Conservation (phyloP, 2,797 vertebrate genomes). For the Bufotes viridis region DNA sequence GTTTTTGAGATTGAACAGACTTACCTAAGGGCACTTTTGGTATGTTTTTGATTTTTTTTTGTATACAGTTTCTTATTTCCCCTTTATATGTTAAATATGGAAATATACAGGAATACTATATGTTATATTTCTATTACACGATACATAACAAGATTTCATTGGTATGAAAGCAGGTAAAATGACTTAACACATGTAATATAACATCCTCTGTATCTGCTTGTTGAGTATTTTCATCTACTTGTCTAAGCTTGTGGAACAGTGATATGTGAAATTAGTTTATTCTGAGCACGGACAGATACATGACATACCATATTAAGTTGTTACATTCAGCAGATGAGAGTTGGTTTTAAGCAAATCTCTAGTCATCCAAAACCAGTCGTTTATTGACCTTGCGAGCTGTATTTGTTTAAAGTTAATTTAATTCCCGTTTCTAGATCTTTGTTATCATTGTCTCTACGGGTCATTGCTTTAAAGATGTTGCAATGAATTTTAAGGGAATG, state of each 20-base stretch:
- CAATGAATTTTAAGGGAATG: constrained; percentile 21
- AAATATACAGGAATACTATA: background rate
- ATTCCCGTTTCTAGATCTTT: constrained; percentile 33
- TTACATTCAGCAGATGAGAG: constrained; percentile 39
- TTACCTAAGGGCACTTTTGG: too few relatives aligned
- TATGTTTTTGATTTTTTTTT: too few relatives aligned
- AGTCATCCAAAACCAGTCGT: constrained; percentile 33
- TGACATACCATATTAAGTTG: constrained; percentile 25
- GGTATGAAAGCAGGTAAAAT: background rate
- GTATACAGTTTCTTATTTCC: too few relatives aligned
- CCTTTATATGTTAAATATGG: background rate
- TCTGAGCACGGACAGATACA: constrained; percentile 10
- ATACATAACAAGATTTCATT: background rate
- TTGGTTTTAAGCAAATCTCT: constrained; percentile 38
- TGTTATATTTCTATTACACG: background rate
- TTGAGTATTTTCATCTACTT: background rate
- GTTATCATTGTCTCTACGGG: constrained; percentile 14
- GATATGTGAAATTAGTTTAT: constrained; percentile 9
- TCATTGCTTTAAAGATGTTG: constrained; percentile 46
- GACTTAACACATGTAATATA: background rate
- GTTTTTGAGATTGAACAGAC: too few relatives aligned
- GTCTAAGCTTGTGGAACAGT: background rate
- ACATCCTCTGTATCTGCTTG: background rate
- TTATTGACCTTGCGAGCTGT: constrained; percentile 27
- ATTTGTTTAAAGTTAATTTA: constrained; percentile 52